phyloP scores from a whole-genome alignment of 2,888 invertebrate species.

The Petrophora chlorosata region DNA sequence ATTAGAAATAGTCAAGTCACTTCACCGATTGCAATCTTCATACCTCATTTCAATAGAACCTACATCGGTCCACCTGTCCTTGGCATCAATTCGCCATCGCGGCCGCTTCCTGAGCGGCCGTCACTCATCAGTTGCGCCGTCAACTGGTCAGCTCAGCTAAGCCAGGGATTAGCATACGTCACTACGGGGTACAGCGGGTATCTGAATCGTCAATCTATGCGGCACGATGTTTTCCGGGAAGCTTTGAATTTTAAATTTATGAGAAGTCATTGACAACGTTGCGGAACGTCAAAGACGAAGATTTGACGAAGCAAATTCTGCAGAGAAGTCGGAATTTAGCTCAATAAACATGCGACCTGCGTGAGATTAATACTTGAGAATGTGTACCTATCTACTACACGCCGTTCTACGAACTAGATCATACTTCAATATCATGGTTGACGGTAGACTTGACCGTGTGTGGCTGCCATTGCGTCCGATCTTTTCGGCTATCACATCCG shows the following conservation, averaged over 20 bases:
- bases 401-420: too few species aligned
- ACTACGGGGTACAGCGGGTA: conserved; percentile 2
- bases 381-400: too few species aligned
- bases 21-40: not conserved
- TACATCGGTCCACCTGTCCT: conserved; percentile 11
- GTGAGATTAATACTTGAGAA: too few species aligned
- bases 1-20: too few species aligned
- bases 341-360: too few species aligned
- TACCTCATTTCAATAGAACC: not conserved
- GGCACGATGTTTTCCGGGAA: conserved; percentile 28
- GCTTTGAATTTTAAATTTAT: conserved; percentile 23
- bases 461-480: conserved; percentile 19
- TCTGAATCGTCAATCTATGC: conserved; percentile 19
- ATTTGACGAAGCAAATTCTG: not conserved
- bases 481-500: conserved; percentile 22
- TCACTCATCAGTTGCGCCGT: conserved; percentile 3
- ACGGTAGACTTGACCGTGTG: too few species aligned
- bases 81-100: conserved; percentile 8
- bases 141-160: conserved; percentile 7
- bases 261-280: conserved; percentile 14
- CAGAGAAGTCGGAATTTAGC: too few species aligned
- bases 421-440: too few species aligned
- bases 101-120: conserved; percentile 22
- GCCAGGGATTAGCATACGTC: conserved; percentile 35
- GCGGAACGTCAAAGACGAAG: not conserved